phyloP scores from a whole-genome alignment of 2,888 invertebrate species.

The Incurvaria masculella region DNA sequence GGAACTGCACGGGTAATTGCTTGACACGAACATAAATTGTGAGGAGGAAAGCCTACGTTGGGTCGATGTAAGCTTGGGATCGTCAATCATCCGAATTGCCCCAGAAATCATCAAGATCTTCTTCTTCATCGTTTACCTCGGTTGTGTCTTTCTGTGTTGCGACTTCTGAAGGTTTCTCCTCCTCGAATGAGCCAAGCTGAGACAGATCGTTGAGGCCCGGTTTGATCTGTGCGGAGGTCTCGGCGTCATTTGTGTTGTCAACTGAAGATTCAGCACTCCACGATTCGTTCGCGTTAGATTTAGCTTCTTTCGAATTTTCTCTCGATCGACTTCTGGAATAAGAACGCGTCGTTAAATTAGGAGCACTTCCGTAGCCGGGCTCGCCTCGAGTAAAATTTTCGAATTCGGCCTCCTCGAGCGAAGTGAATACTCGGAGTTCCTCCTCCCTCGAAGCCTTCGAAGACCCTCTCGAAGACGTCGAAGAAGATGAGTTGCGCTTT shows the following conservation, averaged over 20 bases:
- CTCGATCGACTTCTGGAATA: slow-evolving; percentile 54
- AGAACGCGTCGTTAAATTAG: slow-evolving; percentile 51
- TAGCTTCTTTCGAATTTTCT: slow-evolving; percentile 34
- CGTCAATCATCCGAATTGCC: slow-evolving; percentile 39
- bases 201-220: slow-evolving; percentile 30
- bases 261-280: slow-evolving; percentile 29
- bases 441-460: slow-evolving; percentile 62
- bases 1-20: too few species aligned
- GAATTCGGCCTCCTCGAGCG: slow-evolving; percentile 61
- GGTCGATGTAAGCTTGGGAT: background rate
- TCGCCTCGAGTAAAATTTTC: slow-evolving; percentile 32
- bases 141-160: slow-evolving; percentile 32
- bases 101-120: slow-evolving; percentile 42
- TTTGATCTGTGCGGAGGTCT: slow-evolving; percentile 20
- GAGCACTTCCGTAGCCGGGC: slow-evolving; percentile 38
- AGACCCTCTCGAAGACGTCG: slow-evolving; percentile 56
- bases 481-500: slow-evolving; percentile 58
- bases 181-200: slow-evolving; percentile 43
- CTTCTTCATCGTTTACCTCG: slow-evolving; percentile 25
- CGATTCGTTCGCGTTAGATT: slow-evolving; percentile 27
- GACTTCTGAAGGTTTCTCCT: slow-evolving; percentile 28
- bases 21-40: background rate
- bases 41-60: background rate
- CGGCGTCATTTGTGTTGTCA: slow-evolving; percentile 27
- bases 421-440: slow-evolving; percentile 62